Percentiles rank a stretch among this genome's conserved stretches.
Evolutionary conservation across 2,113 vertebrate genomes (phyloP).

Genomic region (Ptyas mucosa): DNA sequence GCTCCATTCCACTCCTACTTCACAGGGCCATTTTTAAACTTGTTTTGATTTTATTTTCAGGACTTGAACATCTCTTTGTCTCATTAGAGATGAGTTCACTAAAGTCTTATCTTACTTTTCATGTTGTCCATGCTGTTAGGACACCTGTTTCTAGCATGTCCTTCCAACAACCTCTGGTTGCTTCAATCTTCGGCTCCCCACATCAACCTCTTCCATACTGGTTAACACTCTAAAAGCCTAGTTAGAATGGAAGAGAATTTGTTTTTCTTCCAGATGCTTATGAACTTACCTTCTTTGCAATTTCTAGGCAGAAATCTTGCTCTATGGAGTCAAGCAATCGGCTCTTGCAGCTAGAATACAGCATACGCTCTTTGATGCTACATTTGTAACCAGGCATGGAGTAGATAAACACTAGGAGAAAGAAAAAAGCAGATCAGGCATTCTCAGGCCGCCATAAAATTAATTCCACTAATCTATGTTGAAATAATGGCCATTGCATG

Average conservation of each 20-base stretch:
- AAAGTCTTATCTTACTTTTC: not conserved
- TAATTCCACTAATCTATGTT: not conserved
- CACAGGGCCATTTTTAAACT: rapidly evolving
- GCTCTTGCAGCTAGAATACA: slow-evolving; percentile 99
- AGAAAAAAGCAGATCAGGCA: not conserved
- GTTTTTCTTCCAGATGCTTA: not conserved
- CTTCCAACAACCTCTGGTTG: not conserved
- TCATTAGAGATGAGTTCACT: not conserved
- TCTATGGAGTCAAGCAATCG: slow-evolving; percentile 90
- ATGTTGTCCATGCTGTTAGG: not conserved
- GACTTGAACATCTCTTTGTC: not conserved
- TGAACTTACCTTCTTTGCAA: slow-evolving; percentile 87
- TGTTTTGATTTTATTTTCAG: not conserved
- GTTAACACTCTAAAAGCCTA: not conserved
- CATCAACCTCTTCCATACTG: not conserved
- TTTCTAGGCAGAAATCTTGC: slow-evolving; percentile 88
- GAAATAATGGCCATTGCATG: not conserved
- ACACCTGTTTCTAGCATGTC: not conserved
- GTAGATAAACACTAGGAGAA: slow-evolving; percentile 91
- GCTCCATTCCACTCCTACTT: rapidly evolving
- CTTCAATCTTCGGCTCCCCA: not conserved
- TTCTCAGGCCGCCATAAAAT: not conserved
- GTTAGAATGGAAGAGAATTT: not conserved
- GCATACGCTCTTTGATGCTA: slow-evolving; percentile 96
- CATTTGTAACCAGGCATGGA: slow-evolving; percentile 98